phyloP scores from a whole-genome alignment of 2,113 vertebrate genomes.

The Chloropsis cyanopogon region DNA sequence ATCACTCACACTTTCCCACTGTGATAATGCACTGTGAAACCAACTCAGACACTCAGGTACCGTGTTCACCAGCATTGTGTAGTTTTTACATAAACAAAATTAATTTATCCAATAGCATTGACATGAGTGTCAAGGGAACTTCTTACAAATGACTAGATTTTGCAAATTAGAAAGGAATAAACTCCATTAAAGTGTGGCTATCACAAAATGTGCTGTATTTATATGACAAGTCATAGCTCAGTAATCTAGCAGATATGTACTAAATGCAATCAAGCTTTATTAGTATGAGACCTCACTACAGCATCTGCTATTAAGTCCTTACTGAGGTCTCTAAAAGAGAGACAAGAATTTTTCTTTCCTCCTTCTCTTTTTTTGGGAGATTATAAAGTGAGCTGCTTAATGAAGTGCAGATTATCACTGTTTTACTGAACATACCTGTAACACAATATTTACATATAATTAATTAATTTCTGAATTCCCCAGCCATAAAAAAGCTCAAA shows the following conservation, averaged over 20 bases:
- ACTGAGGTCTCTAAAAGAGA: neutral
- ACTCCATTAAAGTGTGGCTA: neutral
- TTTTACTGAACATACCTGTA: neutral
- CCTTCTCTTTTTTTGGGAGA: neutral
- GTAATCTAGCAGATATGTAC: neutral
- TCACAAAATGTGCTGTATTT: neutral
- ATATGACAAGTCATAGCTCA: neutral
- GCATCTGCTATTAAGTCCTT: neutral
- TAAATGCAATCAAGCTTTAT: neutral
- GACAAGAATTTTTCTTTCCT: neutral
- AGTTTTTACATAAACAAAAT: neutral
- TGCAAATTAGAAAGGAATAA: constrained; percentile 1
- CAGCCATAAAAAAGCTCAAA: neutral
- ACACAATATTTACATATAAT: neutral
- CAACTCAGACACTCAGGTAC: neutral
- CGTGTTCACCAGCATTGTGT: neutral
- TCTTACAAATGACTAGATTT: neutral
- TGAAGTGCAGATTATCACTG: neutral
- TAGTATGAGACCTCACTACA: neutral
- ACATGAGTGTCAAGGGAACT: neutral
- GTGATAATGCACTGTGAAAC: neutral
- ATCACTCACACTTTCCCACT: neutral
- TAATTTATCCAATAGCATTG: neutral
- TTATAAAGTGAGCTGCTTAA: neutral
- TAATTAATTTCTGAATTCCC: neutral